Evolutionary conservation across 1,140 invertebrate species (phyloP).

Genomic region (Thaumatotibia leucotreta): DNA sequence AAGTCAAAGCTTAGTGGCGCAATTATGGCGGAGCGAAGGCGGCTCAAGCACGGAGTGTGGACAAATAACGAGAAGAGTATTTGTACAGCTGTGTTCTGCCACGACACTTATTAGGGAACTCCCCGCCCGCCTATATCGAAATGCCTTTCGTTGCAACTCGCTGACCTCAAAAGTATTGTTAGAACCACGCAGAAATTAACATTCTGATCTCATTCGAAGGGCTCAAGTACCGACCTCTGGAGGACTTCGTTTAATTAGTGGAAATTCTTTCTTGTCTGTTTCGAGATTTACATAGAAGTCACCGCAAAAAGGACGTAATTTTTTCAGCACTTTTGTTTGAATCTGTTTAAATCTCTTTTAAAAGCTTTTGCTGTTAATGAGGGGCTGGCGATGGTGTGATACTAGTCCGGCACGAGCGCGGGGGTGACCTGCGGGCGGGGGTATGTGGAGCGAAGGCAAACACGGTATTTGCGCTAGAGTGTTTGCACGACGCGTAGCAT

Average conservation of each 20-base stretch:
- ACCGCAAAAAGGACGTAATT: conserved; percentile 58
- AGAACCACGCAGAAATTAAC: conserved; percentile 39
- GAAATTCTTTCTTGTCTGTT: conserved; percentile 44
- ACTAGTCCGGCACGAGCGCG: conserved; percentile 21
- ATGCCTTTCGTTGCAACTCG: conserved; percentile 31
- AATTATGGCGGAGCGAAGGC: conserved; percentile 47
- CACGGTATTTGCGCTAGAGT: conserved; percentile 57
- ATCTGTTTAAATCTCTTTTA: conserved; percentile 64
- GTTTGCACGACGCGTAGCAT: conserved; percentile 68
- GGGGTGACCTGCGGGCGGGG: conserved; percentile 15
- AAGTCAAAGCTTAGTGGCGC: conserved; percentile 46
- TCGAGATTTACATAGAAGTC: conserved; percentile 58
- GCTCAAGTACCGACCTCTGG: conserved; percentile 37
- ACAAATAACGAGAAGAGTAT: conserved; percentile 55
- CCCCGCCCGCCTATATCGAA: neutral
- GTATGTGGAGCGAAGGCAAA: conserved; percentile 30
- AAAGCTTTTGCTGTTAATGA: conserved; percentile 66
- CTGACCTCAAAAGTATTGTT: conserved; percentile 35
- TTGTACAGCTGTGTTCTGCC: conserved; percentile 47
- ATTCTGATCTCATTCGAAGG: conserved; percentile 40
- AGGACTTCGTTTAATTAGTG: conserved; percentile 59
- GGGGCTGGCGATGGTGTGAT: conserved; percentile 45
- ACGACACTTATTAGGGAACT: conserved; percentile 16
- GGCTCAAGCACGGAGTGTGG: conserved; percentile 44
- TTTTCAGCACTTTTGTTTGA: conserved; percentile 64